Base-by-base conservation (phyloP, 2,888 invertebrate species). In the Aelia acuminata region DNA sequence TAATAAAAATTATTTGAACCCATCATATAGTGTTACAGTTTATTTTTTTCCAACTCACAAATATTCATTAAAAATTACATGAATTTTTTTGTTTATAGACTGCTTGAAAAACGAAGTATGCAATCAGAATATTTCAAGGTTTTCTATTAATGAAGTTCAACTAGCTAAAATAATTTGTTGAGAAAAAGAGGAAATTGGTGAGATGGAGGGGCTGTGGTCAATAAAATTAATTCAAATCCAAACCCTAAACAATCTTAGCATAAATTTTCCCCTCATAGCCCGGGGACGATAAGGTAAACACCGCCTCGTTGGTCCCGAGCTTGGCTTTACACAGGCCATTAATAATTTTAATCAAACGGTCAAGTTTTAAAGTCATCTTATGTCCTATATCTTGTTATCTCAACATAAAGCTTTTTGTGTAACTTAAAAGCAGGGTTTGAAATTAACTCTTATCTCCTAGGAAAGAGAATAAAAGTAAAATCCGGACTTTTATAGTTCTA, bases 191-290 rank as follows among this genome's bases (percentile, higher is more conserved):
- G 10, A 8, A n/a, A n/a, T n/a, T n/a, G n/a, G n/a, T 2, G 8
- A 0, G 53, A 8, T 22, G 26, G n/a, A 26, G 26, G 26, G 26
- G 26, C 26, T 57, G 57, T 57, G 57, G 26, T 57, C 57, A 57
- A 26, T 57, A 57, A 57, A 57, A 57, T 57, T 57, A 57, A 57
- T 57, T 57, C 57, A 57, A 57, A 57, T 57, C 57, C 57, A 26
- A 4, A 57, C 7, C 57, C 57, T 57, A 57, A 57, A 57, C 57
- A 57, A 57, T 57, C 57, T 57, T 57, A 57, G 57, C 57, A 57
- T 57, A 57, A 57, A 57, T 57, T 57, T 26, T 15, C 57, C n/a
- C 57, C 26, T 26, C 57, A n/a, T 13, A 26, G 26, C 26, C 26
- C n/a, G 11, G 57, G n/a, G 22, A 7, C n/a, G 57, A 57, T 57